Percentiles rank a stretch among this genome's conserved stretches.
Conservation (phyloP, 2,888 invertebrate genomes). For the Amblyjoppa fuscipennis region DNA sequence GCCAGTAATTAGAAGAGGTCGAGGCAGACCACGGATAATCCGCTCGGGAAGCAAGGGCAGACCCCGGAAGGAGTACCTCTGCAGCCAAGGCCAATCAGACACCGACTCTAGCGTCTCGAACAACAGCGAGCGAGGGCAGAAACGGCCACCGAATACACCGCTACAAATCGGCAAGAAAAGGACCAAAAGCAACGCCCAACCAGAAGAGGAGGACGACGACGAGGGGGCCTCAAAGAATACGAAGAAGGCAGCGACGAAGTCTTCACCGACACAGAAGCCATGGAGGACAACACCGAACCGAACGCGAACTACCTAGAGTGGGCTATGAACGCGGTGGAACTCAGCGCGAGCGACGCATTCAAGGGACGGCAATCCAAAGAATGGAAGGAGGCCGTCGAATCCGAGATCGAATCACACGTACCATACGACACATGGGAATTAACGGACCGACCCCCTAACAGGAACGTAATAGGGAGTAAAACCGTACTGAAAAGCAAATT, state of each 20-base stretch:
- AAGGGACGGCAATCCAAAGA: conserved; percentile 52
- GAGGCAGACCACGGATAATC: conserved; percentile 53
- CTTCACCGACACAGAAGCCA: background rate
- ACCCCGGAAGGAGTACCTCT: conserved; percentile 50
- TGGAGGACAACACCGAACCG: background rate
- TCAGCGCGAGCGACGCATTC: conserved; percentile 50
- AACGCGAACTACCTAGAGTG: conserved; percentile 22
- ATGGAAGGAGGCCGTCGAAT: conserved; percentile 66
- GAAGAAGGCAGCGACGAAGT: conserved; percentile 23
- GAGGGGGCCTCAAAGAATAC: conserved; percentile 25
- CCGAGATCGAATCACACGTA: conserved; percentile 15
- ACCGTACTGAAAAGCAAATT: background rate
- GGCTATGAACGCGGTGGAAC: conserved; percentile 43
- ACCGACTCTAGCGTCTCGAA: background rate
- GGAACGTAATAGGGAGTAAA: conserved; percentile 13
- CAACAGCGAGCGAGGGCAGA: background rate
- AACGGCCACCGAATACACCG: conserved; percentile 9
- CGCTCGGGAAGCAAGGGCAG: conserved; percentile 52
- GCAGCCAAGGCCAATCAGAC: background rate
- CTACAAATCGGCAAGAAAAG: background rate
- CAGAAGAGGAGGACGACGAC: background rate
- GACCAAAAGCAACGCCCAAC: background rate
- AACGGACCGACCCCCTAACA: background rate
- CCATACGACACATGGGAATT: conserved; percentile 9
- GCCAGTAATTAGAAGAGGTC: conserved; percentile 25